Conservation (phyloP, 1,140 invertebrate genomes). For the Bombus sylvicola region DNA sequence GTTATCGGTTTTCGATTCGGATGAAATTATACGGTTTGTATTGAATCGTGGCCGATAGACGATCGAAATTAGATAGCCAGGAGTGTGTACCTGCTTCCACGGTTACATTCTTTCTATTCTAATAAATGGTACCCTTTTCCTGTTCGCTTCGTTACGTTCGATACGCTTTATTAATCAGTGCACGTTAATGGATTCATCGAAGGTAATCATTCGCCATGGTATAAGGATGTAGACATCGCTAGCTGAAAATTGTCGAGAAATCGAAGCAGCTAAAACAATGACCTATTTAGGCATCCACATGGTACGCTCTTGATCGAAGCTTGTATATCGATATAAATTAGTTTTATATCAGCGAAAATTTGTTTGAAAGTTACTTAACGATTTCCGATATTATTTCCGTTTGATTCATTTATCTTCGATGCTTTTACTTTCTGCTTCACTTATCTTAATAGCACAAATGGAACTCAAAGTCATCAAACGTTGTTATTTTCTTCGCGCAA, state of each 20-base stretch:
- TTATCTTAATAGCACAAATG: neutral
- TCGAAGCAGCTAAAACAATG: neutral
- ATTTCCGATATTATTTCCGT: constrained; percentile 29
- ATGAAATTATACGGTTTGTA: constrained; percentile 54
- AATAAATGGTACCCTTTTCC: constrained; percentile 36
- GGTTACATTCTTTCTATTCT: constrained; percentile 30
- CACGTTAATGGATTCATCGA: neutral
- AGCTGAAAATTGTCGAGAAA: neutral
- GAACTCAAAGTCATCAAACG: neutral
- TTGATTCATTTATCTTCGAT: neutral
- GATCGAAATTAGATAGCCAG: constrained; percentile 43
- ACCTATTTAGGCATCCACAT: constrained; percentile 24
- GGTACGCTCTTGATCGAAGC: neutral
- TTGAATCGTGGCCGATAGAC: constrained; percentile 13
- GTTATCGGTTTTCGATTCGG: constrained; percentile 56
- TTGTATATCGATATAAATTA: constrained; percentile 17
- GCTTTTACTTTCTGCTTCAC: no score
- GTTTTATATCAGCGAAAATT: constrained; percentile 18
- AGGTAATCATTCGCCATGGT: constrained; percentile 36
- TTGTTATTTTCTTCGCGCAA: neutral
- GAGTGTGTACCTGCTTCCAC: constrained; percentile 13
- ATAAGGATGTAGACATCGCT: neutral
- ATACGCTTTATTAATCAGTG: neutral
- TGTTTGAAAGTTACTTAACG: constrained; percentile 15
- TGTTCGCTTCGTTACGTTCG: constrained; percentile 11